Conservation (phyloP, 2,888 invertebrate species). For the Eristalis tenax region DNA sequence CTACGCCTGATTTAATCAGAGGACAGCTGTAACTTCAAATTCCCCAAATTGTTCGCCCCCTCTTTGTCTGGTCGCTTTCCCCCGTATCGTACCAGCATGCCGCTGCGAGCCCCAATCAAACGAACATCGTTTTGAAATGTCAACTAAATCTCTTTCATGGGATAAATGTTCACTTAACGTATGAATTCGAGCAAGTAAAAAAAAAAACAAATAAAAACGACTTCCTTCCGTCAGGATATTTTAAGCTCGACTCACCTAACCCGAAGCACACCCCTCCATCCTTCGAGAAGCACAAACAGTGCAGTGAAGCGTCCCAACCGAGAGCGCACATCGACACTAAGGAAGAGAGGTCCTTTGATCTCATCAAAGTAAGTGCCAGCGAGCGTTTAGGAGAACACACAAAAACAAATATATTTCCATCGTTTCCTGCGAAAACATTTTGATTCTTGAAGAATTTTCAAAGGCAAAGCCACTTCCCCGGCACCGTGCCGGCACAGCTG, state of each 20-base stretch:
- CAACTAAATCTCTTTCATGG: constrained; percentile 3
- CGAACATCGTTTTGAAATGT: constrained; percentile 8
- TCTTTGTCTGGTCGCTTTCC: not conserved
- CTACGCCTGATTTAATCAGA: too few relatives aligned
- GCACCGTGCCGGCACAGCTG: not conserved
- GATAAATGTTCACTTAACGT: constrained; percentile 26
- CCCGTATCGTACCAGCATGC: not conserved
- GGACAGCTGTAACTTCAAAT: too few relatives aligned
- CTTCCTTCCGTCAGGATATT: constrained; percentile 1
- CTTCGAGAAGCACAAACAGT: not conserved
- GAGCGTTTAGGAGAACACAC: constrained; percentile 30
- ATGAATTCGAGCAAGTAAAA: not conserved
- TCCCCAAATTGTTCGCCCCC: not conserved
- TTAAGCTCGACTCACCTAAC: not conserved
- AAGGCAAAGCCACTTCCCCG: constrained; percentile 7
- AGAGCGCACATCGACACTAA: not conserved
- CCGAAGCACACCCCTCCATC: not conserved
- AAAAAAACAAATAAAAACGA: not conserved
- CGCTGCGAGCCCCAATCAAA: not conserved
- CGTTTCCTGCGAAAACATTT: constrained; percentile 43
- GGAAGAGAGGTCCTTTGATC: constrained; percentile 33
- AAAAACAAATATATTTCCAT: constrained; percentile 1
- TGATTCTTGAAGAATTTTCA: constrained; percentile 32
- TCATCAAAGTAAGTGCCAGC: constrained; percentile 50
- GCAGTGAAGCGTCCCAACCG: not conserved